Evolutionary conservation across 64 coral and sea anemone genomes (phyloP), one percentile per base, ranked within the genome.

Genomic region (Montipora sp.): DNA sequence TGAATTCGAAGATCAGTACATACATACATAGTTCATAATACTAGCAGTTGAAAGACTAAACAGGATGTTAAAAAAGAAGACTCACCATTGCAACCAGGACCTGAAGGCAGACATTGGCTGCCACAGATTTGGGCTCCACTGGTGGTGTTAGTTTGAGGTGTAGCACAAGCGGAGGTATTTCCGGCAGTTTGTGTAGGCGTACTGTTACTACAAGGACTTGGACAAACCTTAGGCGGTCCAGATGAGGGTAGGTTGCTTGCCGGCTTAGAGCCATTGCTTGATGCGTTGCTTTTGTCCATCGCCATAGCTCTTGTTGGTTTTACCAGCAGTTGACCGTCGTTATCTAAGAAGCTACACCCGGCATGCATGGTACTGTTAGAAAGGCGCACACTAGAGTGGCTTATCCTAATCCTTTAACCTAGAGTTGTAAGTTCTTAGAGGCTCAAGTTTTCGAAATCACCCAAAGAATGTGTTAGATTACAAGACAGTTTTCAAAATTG

Each of bases 281-380:
- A 71, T 85, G 24, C 60, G 48, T 85, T 85, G 3, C 48, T 71
- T 65, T 46, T 85, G 82, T 85, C 82, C 65, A 85, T 47, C 21
- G 47, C 46, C 5, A 50, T 48, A 50, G 7, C 7, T 47, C 49
- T 70, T 21, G 46, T 61, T 85, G 82, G 82, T 85, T 85, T 72
- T 71, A 85, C 65, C 45, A 85, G 65, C 8, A 68, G 47, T 46
- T 85, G 82, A 5, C 47, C 82, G 6, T 85, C 82, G 8, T 85
- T 63, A 51, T 85, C 82, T 12, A 85, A 46, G 4, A 85, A 85
- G 19, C 82, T 85, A 16, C 48, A 44, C 1, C 27, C 27, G 27
- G n/a, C 44, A 85, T 23, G 47, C 16, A 49, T 10, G 6, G 66
- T 5, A 84, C 8, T 14, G 6, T 80, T 36, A 57, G 18, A 21